Conservation (phyloP, 1,140 invertebrate genomes). For the Bactericera cockerelli region DNA sequence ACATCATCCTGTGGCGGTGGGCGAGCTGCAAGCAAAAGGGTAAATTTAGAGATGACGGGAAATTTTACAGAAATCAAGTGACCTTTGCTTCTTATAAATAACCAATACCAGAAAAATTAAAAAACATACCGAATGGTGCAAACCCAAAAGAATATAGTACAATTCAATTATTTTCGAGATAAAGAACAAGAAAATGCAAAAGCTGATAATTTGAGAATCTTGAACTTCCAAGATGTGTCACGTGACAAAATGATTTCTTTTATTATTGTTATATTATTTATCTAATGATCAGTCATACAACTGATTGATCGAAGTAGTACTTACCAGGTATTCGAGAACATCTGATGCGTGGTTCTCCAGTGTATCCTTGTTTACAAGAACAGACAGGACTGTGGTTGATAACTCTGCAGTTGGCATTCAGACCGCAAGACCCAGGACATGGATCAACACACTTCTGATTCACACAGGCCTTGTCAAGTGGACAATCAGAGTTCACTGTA, state of each 20-base stretch:
- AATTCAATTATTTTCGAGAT: too few relatives aligned
- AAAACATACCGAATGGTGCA: not conserved
- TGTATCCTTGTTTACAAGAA: slow-evolving; percentile 40
- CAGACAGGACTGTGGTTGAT: slow-evolving; percentile 48
- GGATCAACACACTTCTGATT: slow-evolving; percentile 50
- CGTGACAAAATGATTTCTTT: too few relatives aligned
- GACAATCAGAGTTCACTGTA: slow-evolving; percentile 48
- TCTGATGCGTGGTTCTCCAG: slow-evolving; percentile 51
- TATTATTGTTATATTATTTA: too few relatives aligned
- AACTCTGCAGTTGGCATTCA: slow-evolving; percentile 36
- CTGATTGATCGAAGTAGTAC: too few relatives aligned
- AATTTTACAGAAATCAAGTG: slow-evolving; percentile 10
- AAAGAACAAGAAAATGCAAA: too few relatives aligned
- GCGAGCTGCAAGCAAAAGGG: slow-evolving; percentile 19
- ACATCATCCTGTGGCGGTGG: slow-evolving; percentile 25
- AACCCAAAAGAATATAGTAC: too few relatives aligned
- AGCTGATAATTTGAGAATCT: too few relatives aligned
- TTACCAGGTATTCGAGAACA: slow-evolving; percentile 25
- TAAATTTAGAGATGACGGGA: too few relatives aligned
- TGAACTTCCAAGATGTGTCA: too few relatives aligned
- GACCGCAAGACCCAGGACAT: slow-evolving; percentile 48
- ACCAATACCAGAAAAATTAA: not conserved
- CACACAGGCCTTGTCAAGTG: slow-evolving; percentile 46
- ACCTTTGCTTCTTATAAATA: not conserved
- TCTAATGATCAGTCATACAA: too few relatives aligned